phyloP scores from a whole-genome alignment of 64 coral and sea anemone genomes.

The Montipora capricornis region DNA sequence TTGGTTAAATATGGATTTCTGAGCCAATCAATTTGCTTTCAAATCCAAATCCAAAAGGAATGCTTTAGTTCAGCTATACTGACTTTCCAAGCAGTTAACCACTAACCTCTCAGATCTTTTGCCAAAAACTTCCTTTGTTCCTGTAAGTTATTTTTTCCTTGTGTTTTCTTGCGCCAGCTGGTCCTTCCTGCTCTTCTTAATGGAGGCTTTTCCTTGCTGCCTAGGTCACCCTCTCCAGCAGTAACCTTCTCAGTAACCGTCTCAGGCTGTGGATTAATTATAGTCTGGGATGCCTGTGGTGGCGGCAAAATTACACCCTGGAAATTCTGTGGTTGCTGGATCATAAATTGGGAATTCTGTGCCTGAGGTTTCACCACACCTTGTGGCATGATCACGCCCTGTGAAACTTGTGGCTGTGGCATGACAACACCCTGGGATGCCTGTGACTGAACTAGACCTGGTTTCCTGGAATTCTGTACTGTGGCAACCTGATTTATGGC shows the following conservation, averaged over 20 bases:
- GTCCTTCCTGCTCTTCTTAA: conserved; percentile 56
- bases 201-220: conserved; percentile 12
- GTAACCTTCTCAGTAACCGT: background rate
- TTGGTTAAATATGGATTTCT: too few relatives aligned
- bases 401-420: background rate
- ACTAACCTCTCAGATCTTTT: conserved; percentile 64
- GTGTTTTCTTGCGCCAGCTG: conserved; percentile 46
- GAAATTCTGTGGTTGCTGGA: background rate
- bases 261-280: background rate
- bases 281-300: background rate
- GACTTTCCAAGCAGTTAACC: background rate
- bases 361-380: background rate
- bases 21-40: too few relatives aligned
- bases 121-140: conserved; percentile 39
- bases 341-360: background rate
- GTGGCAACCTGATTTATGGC: background rate
- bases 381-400: background rate
- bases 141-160: conserved; percentile 40
- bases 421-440: background rate
- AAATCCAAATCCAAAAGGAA: too few relatives aligned
- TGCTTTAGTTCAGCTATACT: background rate
- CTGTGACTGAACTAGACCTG: background rate
- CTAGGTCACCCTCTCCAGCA: background rate
- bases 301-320: background rate
- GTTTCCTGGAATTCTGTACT: background rate